A percentile compares a stretch with the other conserved stretches of the same genome.
phyloP scores from a whole-genome alignment of 2,797 vertebrate genomes.

The Cirrhinus molitorella region DNA sequence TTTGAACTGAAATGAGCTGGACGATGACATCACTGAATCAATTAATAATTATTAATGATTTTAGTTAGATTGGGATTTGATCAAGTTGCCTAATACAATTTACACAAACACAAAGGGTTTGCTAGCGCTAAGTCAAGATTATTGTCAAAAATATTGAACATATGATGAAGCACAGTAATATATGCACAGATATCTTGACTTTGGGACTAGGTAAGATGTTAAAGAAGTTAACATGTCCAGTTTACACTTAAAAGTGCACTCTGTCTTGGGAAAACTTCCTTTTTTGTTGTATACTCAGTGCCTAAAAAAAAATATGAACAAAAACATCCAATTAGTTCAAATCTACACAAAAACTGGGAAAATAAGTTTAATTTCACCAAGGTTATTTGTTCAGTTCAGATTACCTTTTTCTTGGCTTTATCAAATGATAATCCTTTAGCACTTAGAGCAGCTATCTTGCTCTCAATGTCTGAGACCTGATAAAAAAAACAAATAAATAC shows the following conservation, averaged over 20 bases:
- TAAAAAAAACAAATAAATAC: neutral
- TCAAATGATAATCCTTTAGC: slow-evolving; percentile 78
- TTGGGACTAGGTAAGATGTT: neutral
- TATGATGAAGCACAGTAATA: neutral
- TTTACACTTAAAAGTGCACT: slow-evolving; percentile 41
- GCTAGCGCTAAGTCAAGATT: neutral
- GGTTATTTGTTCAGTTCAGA: neutral
- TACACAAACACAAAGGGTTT: neutral
- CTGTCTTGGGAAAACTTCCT: slow-evolving; percentile 68
- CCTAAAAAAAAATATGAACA: slow-evolving; percentile 58
- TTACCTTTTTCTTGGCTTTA: slow-evolving; percentile 83
- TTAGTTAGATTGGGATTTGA: neutral
- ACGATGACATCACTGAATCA: too few species aligned
- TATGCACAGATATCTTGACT: neutral
- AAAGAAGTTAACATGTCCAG: neutral
- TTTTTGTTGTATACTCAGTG: slow-evolving; percentile 69
- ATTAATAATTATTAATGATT: too few species aligned
- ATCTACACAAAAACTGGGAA: neutral
- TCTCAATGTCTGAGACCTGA: slow-evolving; percentile 92
- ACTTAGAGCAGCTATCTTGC: slow-evolving; percentile 86
- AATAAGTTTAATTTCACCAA: neutral
- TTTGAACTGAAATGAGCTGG: too few species aligned
- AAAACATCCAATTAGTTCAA: slow-evolving; percentile 4
- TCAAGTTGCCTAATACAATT: neutral
- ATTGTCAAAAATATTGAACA: neutral